Conservation (phyloP, 1,140 invertebrate genomes). For the Aphaenogaster rudis region DNA sequence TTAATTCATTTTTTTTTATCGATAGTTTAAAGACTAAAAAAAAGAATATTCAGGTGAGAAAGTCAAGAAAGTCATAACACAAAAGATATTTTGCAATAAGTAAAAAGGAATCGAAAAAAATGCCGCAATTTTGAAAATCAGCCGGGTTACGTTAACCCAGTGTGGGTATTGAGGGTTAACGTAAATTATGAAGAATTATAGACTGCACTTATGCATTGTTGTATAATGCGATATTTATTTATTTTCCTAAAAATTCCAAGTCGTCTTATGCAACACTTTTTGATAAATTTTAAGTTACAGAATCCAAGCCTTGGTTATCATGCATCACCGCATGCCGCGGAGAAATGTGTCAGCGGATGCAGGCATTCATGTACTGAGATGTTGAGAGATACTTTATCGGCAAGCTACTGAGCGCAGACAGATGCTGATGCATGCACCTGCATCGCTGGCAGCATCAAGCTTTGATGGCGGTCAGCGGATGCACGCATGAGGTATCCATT, state of each 20-base stretch:
- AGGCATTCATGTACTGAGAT: constrained; percentile 29
- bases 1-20: no score
- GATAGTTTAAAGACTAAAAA: no score
- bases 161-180: not conserved
- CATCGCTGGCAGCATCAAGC: constrained; percentile 36
- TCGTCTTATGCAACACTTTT: not conserved
- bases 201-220: not conserved
- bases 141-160: no score
- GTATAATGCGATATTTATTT: not conserved
- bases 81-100: no score
- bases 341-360: constrained; percentile 33
- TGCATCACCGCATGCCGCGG: constrained; percentile 29
- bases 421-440: constrained; percentile 59
- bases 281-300: not conserved
- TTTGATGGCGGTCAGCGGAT: constrained; percentile 41
- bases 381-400: constrained; percentile 53
- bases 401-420: constrained; percentile 13
- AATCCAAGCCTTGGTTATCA: constrained; percentile 7
- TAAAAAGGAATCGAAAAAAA: no score
- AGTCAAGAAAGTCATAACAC: no score
- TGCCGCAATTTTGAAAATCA: no score
- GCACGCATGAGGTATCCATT: constrained; percentile 14
- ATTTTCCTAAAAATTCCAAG: not conserved
- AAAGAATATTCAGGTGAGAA: no score
- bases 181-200: not conserved